phyloP scores from a whole-genome alignment of 2,888 invertebrate genomes.

The Metacarcinus magister region DNA sequence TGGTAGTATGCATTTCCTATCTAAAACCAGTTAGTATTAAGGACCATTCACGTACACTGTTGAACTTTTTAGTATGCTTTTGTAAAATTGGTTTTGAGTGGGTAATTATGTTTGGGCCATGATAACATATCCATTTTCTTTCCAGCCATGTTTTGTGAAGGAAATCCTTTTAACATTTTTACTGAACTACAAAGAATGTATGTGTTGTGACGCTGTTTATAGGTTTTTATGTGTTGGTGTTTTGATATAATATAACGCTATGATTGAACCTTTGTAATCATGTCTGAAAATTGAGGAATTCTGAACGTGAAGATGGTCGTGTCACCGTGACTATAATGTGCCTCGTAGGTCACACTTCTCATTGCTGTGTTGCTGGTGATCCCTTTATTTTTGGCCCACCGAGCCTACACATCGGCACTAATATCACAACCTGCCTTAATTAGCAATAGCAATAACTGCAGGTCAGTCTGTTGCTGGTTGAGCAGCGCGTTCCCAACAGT shows the following conservation, averaged over 20 bases:
- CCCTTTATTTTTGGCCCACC: not conserved
- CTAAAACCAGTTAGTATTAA: not conserved
- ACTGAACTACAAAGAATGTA: not conserved
- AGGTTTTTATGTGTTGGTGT: not conserved
- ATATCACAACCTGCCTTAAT: not conserved
- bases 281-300: not conserved
- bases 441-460: not conserved
- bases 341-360: not conserved
- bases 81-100: slow-evolving; percentile 2
- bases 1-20: not conserved
- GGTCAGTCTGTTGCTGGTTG: not conserved
- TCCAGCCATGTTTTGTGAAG: not conserved
- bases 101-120: not conserved
- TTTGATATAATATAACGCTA: not conserved
- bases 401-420: not conserved
- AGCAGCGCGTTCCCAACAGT: not conserved
- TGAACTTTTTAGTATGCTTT: not conserved
- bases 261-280: not conserved
- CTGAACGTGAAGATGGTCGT: not conserved
- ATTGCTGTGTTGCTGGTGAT: not conserved
- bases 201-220: not conserved
- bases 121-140: not conserved
- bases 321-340: not conserved
- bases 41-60: not conserved
- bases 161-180: not conserved